Conservation (phyloP, 2,888 invertebrate genomes). For the Xanthorhoe designata region DNA sequence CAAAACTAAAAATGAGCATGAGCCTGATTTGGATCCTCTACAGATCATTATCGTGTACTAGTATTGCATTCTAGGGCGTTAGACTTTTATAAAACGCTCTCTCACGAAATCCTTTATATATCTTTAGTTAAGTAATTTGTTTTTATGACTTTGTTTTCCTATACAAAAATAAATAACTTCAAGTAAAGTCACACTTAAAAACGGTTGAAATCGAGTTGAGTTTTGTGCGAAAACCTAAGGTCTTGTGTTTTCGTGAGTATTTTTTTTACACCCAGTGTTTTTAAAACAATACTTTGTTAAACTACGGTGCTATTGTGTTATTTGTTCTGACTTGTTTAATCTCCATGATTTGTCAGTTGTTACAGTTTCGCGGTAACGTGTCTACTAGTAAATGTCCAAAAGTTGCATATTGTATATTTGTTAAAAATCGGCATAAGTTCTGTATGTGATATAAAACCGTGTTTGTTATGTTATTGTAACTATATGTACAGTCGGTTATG, state of each 20-base stretch:
- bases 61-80: too few relatives aligned
- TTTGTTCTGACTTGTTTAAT: slow-evolving; percentile 4
- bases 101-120: too few relatives aligned
- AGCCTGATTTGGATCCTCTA: too few relatives aligned
- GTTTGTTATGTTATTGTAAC: slow-evolving; percentile 19
- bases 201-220: neutral
- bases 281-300: slow-evolving; percentile 10
- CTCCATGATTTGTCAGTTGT: neutral
- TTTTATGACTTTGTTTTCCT: too few relatives aligned
- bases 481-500: slow-evolving; percentile 24
- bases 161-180: too few relatives aligned
- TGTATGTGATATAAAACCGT: slow-evolving; percentile 12
- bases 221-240: too few relatives aligned
- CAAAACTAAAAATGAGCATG: too few relatives aligned
- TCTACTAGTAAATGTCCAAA: neutral
- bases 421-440: slow-evolving; percentile 5
- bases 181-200: too few relatives aligned
- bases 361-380: neutral
- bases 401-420: neutral
- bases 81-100: too few relatives aligned
- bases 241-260: neutral
- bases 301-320: slow-evolving; percentile 37
- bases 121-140: too few relatives aligned
- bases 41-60: too few relatives aligned
- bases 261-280: neutral